These are phyloP conservation scores for Hepsetus odoe DNA, from an alignment of 2,113 vertebrate species.

Conservation along the genomic window DNA sequence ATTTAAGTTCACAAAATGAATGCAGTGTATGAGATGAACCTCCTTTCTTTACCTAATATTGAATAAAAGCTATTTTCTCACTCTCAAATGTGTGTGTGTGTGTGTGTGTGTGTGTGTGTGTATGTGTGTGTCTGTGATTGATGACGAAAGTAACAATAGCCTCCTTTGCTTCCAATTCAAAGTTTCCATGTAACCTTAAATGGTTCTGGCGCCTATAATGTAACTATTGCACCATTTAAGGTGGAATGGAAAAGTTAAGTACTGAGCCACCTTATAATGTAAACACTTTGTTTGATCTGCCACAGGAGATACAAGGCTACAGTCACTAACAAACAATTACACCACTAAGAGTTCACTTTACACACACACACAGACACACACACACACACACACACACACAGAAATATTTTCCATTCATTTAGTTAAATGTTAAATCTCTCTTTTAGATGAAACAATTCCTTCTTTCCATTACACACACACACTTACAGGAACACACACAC, in stretches of 20 bases:
- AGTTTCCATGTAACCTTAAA: too few species aligned
- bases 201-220: too few species aligned
- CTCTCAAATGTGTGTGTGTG: constrained; percentile 45
- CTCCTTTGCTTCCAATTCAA: too few species aligned
- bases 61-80: constrained; percentile 71
- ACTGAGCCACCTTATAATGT: too few species aligned
- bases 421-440: neutral
- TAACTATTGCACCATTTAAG: too few species aligned
- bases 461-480: constrained; percentile 64
- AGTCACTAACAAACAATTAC: too few species aligned
- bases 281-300: too few species aligned
- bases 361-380: too few species aligned
- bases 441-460: neutral
- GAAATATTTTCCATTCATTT: constrained; percentile 11
- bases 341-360: too few species aligned
- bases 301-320: too few species aligned
- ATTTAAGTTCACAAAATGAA: constrained; percentile 81
- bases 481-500: constrained; percentile 16
- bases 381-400: neutral
- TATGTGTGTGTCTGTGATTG: neutral
- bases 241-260: too few species aligned
- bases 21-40: constrained; percentile 41
- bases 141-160: neutral
- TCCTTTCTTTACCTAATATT: constrained; percentile 68
- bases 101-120: neutral